phyloP scores from a whole-genome alignment of 2,797 vertebrate genomes.

The Cichlasoma orientale region DNA sequence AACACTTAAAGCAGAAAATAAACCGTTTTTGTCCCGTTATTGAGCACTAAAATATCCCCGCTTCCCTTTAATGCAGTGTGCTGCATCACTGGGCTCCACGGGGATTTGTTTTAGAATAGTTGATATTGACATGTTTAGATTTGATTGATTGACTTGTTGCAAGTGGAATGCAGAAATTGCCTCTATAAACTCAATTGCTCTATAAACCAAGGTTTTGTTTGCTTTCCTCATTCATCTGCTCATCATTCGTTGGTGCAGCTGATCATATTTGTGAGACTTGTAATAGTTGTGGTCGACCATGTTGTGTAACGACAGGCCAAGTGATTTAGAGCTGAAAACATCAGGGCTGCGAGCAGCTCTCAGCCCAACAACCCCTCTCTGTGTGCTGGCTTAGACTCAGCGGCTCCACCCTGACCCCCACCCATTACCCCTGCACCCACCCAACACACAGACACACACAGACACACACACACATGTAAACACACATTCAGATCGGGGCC shows the following conservation, averaged over 20 bases:
- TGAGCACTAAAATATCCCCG: too few relatives aligned
- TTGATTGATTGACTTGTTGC: not conserved
- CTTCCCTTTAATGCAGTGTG: not conserved
- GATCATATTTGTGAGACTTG: constrained; percentile 36
- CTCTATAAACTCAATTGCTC: not conserved
- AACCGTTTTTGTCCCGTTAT: too few relatives aligned
- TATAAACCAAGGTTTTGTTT: constrained; percentile 4
- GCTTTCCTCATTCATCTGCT: not conserved
- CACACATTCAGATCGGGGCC: not conserved
- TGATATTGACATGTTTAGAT: not conserved
- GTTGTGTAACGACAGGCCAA: constrained; percentile 28
- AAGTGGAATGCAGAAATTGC: not conserved
- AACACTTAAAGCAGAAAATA: too few relatives aligned
- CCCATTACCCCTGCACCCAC: constrained; percentile 29
- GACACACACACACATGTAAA: not conserved
- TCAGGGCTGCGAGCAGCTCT: constrained; percentile 13
- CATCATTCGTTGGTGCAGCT: not conserved
- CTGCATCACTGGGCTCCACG: not conserved
- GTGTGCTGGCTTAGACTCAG: constrained; percentile 64
- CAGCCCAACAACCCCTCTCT: constrained; percentile 58
- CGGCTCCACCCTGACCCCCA: constrained; percentile 72
- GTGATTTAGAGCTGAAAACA: constrained; percentile 46
- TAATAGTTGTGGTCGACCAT: constrained; percentile 61
- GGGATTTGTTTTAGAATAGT: not conserved
- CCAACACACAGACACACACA: constrained; percentile 9